Evolutionary conservation across 1,140 invertebrate genomes (phyloP).

Genomic region (Brachionus plicatilis): DNA sequence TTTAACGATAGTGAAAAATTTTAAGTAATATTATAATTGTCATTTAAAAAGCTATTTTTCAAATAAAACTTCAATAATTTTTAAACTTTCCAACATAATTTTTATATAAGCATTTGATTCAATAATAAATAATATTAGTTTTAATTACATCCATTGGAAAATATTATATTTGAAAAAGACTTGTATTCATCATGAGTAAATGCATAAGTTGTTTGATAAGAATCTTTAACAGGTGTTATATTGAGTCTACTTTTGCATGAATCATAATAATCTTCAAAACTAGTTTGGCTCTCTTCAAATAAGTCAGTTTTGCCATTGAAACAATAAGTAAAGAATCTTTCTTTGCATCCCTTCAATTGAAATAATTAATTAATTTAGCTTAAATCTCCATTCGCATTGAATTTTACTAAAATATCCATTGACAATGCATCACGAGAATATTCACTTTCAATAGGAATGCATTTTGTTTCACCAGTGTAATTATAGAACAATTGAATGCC

Average conservation of each 20-base stretch:
- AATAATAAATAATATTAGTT: neutral
- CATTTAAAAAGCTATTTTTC: too few species aligned
- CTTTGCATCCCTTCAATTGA: neutral
- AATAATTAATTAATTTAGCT: neutral
- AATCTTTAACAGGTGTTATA: neutral
- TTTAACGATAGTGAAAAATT: too few species aligned
- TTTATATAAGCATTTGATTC: too few species aligned
- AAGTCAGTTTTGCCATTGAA: neutral
- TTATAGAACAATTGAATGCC: slow-evolving; percentile 73
- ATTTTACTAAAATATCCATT: slow-evolving; percentile 60
- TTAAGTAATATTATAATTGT: too few species aligned
- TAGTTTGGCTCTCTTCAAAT: neutral
- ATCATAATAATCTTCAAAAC: slow-evolving; percentile 9
- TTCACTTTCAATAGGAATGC: slow-evolving; percentile 44
- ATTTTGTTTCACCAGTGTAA: slow-evolving; percentile 63
- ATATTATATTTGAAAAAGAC: slow-evolving; percentile 6
- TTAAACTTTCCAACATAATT: too few species aligned
- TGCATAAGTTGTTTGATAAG: neutral
- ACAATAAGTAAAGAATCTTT: neutral
- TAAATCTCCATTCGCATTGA: neutral
- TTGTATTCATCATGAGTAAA: neutral
- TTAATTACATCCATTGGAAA: slow-evolving; percentile 6
- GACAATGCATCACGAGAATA: slow-evolving; percentile 62
- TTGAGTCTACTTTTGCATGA: neutral
- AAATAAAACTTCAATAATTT: too few species aligned